Evolutionary conservation across 2,797 vertebrate species (phyloP).

Genomic region (Coendou prehensilis): DNA sequence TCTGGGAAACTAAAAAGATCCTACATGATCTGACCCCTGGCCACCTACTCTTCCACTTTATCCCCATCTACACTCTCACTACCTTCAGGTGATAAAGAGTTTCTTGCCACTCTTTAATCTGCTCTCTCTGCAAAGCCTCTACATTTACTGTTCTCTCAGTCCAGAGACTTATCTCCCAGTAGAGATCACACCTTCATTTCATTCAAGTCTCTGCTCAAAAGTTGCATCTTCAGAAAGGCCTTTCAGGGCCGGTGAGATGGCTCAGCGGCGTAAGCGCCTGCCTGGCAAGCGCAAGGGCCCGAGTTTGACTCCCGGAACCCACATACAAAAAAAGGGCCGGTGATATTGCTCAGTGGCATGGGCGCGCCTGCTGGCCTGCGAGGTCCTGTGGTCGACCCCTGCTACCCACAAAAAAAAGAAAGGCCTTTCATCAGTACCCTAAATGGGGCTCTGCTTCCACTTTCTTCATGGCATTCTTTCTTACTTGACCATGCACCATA

Average conservation of each 20-base stretch:
- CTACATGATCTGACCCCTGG: not conserved
- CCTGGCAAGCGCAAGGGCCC: too few species aligned
- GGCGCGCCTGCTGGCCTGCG: too few species aligned
- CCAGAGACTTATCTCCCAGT: not conserved
- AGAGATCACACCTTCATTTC: not conserved
- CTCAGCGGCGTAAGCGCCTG: too few species aligned
- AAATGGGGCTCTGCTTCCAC: not conserved
- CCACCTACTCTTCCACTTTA: not conserved
- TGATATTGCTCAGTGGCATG: too few species aligned
- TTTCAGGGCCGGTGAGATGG: not conserved
- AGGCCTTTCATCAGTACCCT: not conserved
- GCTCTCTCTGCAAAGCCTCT: constrained; percentile 5
- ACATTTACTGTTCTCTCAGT: not conserved
- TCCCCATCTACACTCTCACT: not conserved
- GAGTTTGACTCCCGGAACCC: too few species aligned
- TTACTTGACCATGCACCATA: not conserved
- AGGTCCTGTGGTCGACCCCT: too few species aligned
- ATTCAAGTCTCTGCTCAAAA: constrained; percentile 11
- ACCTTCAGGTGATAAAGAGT: not conserved
- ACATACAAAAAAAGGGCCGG: too few species aligned
- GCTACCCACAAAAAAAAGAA: not conserved
- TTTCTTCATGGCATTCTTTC: not conserved
- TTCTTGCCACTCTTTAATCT: not conserved
- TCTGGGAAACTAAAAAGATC: not conserved
- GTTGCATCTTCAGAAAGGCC: constrained; percentile 28